phyloP scores from a whole-genome alignment of 2,113 vertebrate species.

The Tor tambroides region DNA sequence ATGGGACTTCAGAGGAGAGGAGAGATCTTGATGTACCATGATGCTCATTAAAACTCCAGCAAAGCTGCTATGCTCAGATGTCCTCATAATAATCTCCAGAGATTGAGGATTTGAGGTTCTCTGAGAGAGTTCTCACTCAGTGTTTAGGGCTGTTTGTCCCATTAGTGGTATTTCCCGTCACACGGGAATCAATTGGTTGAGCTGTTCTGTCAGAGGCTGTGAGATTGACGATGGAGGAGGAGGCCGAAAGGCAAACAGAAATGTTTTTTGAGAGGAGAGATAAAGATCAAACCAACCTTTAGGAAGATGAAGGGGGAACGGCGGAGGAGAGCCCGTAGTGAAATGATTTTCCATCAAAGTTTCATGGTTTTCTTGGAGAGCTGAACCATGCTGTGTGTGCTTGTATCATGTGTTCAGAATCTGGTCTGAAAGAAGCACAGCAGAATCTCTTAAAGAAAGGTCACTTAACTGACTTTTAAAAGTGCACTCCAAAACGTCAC shows the following conservation, averaged over 20 bases:
- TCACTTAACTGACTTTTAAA: neutral
- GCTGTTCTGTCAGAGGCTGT: conserved; percentile 1
- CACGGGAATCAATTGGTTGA: conserved; percentile 41
- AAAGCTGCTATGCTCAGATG: neutral
- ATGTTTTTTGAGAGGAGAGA: conserved; percentile 30
- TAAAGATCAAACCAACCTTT: conserved; percentile 40
- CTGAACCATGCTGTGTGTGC: neutral
- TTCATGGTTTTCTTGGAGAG: conserved; percentile 29
- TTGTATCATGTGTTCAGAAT: conserved; percentile 2
- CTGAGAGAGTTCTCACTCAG: neutral
- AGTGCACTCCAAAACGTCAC: neutral
- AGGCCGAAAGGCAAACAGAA: conserved; percentile 4
- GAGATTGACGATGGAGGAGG: neutral
- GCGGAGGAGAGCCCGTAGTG: neutral
- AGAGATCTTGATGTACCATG: conserved; percentile 8
- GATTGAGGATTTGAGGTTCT: neutral
- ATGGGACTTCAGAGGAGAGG: conserved; percentile 34
- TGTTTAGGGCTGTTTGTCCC: conserved; percentile 1
- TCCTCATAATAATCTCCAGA: conserved; percentile 17
- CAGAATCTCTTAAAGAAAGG: neutral
- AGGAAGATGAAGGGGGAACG: neutral
- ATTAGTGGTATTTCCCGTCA: conserved; percentile 34
- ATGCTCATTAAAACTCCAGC: conserved; percentile 24
- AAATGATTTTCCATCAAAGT: conserved; percentile 45
- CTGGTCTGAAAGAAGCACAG: conserved; percentile 7